Evolutionary conservation across 2,797 vertebrate genomes (phyloP).

Genomic region (Bucorvus abyssinicus): DNA sequence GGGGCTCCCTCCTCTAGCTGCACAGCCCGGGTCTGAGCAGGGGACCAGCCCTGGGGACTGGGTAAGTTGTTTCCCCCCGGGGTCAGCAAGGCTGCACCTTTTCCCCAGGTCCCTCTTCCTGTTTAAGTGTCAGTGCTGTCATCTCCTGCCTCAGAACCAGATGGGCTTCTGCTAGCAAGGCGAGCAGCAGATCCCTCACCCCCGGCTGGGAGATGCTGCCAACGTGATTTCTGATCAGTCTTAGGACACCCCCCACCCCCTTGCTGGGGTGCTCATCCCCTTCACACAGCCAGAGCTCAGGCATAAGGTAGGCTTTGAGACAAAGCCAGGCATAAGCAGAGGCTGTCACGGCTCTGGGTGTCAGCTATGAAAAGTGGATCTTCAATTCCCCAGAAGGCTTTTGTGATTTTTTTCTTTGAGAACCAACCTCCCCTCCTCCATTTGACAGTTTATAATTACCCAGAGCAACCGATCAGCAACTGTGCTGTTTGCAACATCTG

Average conservation of each 20-base stretch:
- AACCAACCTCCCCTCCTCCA: background rate
- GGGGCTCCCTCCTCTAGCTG: background rate
- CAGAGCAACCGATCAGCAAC: background rate
- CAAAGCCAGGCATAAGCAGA: background rate
- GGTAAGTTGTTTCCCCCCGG: background rate
- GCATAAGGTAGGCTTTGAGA: background rate
- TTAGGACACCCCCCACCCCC: background rate
- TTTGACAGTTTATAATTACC: constrained; percentile 32
- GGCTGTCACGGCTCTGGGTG: background rate
- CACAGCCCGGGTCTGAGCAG: background rate
- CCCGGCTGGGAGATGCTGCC: background rate
- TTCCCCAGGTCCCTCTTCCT: background rate
- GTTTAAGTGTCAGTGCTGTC: background rate
- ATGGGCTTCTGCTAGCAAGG: background rate
- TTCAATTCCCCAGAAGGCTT: background rate
- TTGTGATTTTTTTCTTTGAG: background rate
- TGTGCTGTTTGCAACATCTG: constrained; percentile 30
- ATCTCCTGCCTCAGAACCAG: background rate
- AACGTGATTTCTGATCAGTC: background rate
- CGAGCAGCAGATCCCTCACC: background rate
- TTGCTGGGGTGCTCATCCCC: background rate
- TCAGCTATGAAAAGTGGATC: background rate
- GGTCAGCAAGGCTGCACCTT: background rate
- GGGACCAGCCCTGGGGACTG: background rate
- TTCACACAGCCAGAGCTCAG: background rate